Evolutionary conservation across 2,113 vertebrate species (phyloP), one percentile per base, ranked within the genome.

Genomic region (Chloropsis hardwickii): DNA sequence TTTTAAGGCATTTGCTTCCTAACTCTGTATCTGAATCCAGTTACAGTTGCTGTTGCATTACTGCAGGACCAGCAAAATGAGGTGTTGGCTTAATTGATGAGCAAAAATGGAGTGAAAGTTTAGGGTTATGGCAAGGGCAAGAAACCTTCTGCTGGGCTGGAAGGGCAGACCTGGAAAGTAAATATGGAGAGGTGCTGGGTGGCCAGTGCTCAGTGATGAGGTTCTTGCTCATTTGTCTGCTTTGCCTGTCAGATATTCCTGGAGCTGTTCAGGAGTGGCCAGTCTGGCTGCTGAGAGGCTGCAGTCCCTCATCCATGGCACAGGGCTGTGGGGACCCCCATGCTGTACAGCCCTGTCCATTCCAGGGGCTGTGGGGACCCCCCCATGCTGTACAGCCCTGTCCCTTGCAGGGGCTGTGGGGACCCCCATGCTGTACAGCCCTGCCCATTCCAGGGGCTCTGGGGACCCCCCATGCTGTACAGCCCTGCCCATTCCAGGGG

Each of bases 361-460:
- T 33, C 29, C 29, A 3, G 7, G 56, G 47, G 24, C 12, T 47
- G 4, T 35, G 50, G 29, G 44, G 25, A 42, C n/a, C n/a, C 12
- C 14, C 29, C 33, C 12, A 0, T n/a, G 56, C 39, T 24, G 22
- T 35, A n/a, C n/a, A n/a, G 33, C 24, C 45, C n/a, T 0, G 1
- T 14, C 7, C 27, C 2, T n/a, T 33, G 48, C 29, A 3, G 7
- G 56, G 47, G 24, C 12, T 47, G 4, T 35, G 50, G 29, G 44
- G 25, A 42, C 12, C 14, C 29, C 33, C 12, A 0, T n/a, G 56
- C 39, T 24, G 22, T 35, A n/a, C n/a, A n/a, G 33, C 24, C 45
- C n/a, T 0, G 1, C 12, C 7, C 27, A 2, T n/a, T 33, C 29
- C 29, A 3, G 7, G 56, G 47, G 24, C 12, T 47, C 3, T 35